Evolutionary conservation across 2,113 vertebrate genomes (phyloP).

Genomic region (Cricetomys ansorgei): DNA sequence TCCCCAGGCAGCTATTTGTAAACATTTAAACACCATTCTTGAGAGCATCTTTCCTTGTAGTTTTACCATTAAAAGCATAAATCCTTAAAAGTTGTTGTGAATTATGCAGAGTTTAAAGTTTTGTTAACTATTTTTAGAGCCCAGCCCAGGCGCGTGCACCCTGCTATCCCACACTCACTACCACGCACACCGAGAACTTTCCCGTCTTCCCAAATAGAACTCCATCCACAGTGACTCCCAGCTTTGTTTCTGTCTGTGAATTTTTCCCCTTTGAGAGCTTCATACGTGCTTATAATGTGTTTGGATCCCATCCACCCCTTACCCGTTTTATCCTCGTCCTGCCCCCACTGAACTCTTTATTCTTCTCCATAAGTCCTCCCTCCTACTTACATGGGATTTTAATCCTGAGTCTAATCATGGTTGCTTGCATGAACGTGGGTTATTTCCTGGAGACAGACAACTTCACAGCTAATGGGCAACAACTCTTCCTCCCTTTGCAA

Average conservation of each 20-base stretch:
- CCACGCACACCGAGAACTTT: background rate
- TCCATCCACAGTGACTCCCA: background rate
- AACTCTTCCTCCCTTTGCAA: background rate
- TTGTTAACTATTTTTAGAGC: background rate
- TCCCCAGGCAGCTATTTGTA: background rate
- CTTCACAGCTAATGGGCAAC: background rate
- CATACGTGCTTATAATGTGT: background rate
- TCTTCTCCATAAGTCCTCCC: background rate
- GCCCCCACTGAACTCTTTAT: too few relatives aligned
- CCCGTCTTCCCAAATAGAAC: background rate
- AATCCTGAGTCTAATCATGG: background rate
- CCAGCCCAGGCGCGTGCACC: background rate
- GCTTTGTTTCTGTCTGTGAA: background rate
- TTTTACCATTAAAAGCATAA: background rate
- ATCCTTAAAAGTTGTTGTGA: background rate
- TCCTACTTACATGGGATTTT: background rate
- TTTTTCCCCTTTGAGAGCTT: background rate
- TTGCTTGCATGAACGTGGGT: background rate
- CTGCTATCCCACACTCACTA: background rate
- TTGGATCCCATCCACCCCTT: background rate
- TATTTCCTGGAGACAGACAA: background rate
- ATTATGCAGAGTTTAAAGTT: background rate
- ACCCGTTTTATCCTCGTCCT: too few relatives aligned
- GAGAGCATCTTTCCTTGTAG: background rate
- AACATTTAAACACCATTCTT: background rate